These are phyloP conservation scores for Erethizon dorsatum DNA, from an alignment of 2,797 vertebrate species.

Conservation along the genomic window DNA sequence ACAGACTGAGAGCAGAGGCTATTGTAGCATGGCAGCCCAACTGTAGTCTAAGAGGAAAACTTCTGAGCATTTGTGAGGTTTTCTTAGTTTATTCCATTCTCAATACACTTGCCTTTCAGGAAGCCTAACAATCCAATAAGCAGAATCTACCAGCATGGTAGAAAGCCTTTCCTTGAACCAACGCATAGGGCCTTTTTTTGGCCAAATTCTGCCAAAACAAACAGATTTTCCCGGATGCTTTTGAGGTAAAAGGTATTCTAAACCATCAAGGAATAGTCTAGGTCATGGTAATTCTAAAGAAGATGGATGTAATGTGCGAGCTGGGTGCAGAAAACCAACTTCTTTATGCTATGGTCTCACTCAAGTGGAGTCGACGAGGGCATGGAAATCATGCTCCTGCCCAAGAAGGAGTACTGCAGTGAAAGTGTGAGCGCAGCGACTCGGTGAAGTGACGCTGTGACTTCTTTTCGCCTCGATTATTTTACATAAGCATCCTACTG, in stretches of 20 bases:
- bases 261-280: background rate
- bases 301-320: background rate
- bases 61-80: background rate
- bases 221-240: slow-evolving; percentile 18
- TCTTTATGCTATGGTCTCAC: background rate
- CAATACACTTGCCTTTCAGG: slow-evolving; percentile 8
- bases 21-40: background rate
- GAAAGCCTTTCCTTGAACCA: background rate
- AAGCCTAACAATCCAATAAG: background rate
- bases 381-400: background rate
- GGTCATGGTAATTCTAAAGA: background rate
- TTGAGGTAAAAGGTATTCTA: slow-evolving; percentile 37
- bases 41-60: background rate
- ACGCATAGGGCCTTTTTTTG: slow-evolving; percentile 28
- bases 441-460: background rate
- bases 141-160: fast-evolving
- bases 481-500: background rate
- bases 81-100: background rate
- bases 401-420: background rate
- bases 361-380: background rate
- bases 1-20: background rate
- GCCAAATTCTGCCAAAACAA: slow-evolving; percentile 49
- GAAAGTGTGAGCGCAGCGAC: background rate
- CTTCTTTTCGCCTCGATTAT: background rate
- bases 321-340: background rate